A percentile compares a stretch with the other conserved stretches of the same genome.
Evolutionary conservation across 2,797 vertebrate species (phyloP).

Genomic region (Nothura maculosa): DNA sequence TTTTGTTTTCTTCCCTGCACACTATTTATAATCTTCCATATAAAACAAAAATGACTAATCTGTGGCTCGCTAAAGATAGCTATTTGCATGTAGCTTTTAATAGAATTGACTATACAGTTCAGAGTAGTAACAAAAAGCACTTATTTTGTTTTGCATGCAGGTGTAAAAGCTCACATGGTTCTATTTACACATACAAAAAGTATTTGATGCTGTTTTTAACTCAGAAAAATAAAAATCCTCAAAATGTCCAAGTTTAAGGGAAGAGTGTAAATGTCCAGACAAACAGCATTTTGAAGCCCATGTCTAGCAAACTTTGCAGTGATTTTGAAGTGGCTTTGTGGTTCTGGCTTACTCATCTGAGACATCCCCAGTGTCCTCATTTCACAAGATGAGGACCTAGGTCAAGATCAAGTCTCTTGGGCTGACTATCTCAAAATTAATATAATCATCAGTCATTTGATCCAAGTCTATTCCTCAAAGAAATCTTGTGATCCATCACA

Average conservation of each 20-base stretch:
- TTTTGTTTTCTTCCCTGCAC: conserved; percentile 72
- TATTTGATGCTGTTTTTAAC: neutral
- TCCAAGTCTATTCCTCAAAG: too few relatives aligned
- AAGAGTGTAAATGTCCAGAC: neutral
- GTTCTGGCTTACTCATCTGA: neutral
- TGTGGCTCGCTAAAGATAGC: conserved; percentile 74
- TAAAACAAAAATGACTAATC: conserved; percentile 85
- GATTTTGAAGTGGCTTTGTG: neutral
- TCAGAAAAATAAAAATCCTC: neutral
- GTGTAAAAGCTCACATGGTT: conserved; percentile 36
- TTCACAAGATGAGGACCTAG: neutral
- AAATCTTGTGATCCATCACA: too few relatives aligned
- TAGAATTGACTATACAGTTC: conserved; percentile 75
- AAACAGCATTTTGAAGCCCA: neutral
- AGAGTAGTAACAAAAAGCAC: conserved; percentile 74
- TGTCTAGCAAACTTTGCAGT: neutral
- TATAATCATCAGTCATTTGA: neutral
- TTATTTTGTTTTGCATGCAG: conserved; percentile 72
- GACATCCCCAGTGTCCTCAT: neutral
- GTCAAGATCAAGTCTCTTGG: neutral
- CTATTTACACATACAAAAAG: neutral
- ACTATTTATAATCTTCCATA: conserved; percentile 84
- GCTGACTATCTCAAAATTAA: neutral
- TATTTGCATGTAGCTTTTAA: conserved; percentile 83
- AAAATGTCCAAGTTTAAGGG: neutral